These are phyloP conservation scores for Hemicordylus capensis DNA, from an alignment of 2,113 vertebrate species.

Conservation along the genomic window DNA sequence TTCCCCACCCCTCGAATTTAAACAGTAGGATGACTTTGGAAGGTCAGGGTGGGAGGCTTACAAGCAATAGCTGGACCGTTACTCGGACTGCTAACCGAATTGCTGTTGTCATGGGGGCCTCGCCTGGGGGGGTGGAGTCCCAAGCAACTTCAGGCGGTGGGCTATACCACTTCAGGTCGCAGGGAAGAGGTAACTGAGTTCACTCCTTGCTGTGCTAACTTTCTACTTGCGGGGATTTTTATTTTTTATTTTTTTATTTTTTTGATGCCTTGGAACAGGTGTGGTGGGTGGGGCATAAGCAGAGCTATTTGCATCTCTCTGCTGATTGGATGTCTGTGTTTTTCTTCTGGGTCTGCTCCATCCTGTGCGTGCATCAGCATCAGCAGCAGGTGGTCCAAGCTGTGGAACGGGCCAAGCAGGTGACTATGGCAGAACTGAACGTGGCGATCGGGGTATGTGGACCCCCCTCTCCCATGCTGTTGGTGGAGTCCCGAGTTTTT, in stretches of 20 bases:
- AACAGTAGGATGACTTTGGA: not conserved
- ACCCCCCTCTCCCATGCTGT: not conserved
- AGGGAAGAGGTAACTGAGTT: too few relatives aligned
- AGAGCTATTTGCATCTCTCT: accelerated
- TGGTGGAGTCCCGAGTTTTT: not conserved
- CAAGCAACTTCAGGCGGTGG: too few relatives aligned
- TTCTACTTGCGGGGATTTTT: too few relatives aligned
- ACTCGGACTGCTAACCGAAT: not conserved
- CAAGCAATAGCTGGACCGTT: too few relatives aligned
- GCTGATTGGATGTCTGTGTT: not conserved
- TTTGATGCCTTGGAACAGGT: too few relatives aligned
- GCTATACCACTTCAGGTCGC: too few relatives aligned
- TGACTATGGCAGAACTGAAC: slow-evolving; percentile 80
- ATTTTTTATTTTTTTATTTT: too few relatives aligned
- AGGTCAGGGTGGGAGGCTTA: not conserved
- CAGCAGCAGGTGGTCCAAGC: slow-evolving; percentile 80
- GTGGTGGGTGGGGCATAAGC: too few relatives aligned
- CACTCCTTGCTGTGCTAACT: too few relatives aligned
- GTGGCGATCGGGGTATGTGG: slow-evolving; percentile 73
- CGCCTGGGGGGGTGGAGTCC: too few relatives aligned
- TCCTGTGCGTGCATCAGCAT: slow-evolving; percentile 72
- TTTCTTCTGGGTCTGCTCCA: not conserved
- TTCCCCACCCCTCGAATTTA: too few relatives aligned
- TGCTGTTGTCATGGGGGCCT: not conserved
- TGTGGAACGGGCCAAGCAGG: slow-evolving; percentile 78